phyloP scores from a whole-genome alignment of 2,888 invertebrate genomes.

The Platycheirus albimanus region DNA sequence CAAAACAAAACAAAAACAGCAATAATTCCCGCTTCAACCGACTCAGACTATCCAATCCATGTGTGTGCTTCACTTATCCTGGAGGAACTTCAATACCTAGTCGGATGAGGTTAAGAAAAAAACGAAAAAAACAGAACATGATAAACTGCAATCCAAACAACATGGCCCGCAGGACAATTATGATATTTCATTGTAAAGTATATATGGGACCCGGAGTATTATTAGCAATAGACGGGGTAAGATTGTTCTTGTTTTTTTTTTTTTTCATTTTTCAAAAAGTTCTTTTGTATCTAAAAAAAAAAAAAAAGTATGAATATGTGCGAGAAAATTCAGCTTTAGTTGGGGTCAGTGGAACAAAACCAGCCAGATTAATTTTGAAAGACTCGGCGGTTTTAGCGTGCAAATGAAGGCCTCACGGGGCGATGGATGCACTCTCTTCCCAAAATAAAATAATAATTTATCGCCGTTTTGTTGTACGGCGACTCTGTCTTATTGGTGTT shows the following conservation, averaged over 20 bases:
- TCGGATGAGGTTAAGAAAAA: not conserved
- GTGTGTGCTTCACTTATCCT: conserved; percentile 33
- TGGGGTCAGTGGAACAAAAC: conserved; percentile 41
- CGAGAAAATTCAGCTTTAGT: not conserved
- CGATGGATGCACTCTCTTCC: conserved; percentile 21
- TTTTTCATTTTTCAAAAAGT: conserved; percentile 8
- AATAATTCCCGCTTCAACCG: conserved; percentile 24
- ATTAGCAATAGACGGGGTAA: conserved; percentile 60
- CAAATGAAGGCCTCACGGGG: conserved; percentile 54
- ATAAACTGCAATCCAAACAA: conserved; percentile 81
- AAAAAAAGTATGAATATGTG: too few species aligned
- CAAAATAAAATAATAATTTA: conserved; percentile 43
- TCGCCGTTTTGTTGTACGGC: conserved; percentile 27
- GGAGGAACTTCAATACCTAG: conserved; percentile 47
- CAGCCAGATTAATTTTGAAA: not conserved
- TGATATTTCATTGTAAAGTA: conserved; percentile 82
- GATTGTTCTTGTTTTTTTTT: conserved; percentile 26
- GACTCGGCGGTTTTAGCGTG: conserved; percentile 11
- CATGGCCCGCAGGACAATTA: conserved; percentile 82
- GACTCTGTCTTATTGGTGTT: conserved; percentile 12
- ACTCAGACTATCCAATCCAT: conserved; percentile 15
- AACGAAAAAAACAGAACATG: conserved; percentile 66
- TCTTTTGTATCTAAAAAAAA: conserved; percentile 63
- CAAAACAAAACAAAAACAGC: conserved; percentile 35
- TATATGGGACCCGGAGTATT: conserved; percentile 79